Evolutionary conservation across 1,140 invertebrate species (phyloP).

Genomic region (Brachionus rotundiformis): DNA sequence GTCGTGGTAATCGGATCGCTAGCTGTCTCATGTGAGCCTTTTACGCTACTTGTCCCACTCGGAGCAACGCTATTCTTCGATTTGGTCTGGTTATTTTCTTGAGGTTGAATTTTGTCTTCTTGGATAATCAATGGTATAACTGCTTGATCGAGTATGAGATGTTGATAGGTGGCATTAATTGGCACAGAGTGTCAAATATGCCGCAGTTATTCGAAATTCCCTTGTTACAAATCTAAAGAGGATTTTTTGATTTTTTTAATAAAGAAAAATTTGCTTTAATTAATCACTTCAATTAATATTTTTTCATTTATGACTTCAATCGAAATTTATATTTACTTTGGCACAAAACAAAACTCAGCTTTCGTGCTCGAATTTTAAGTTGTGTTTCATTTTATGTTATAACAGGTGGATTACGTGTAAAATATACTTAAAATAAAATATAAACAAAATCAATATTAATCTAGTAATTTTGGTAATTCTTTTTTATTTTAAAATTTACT

Average conservation of each 20-base stretch:
- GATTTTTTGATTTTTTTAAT: not conserved
- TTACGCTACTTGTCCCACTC: not conserved
- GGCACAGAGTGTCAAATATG: not conserved
- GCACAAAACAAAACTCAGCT: constrained; percentile 2
- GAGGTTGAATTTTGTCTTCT: not conserved
- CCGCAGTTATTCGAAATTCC: not conserved
- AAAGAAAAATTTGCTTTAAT: constrained; percentile 12
- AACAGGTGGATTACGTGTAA: constrained; percentile 12
- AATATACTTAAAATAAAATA: not conserved
- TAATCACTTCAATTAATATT: constrained; percentile 16
- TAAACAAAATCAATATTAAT: constrained; percentile 8
- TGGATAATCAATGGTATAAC: not conserved
- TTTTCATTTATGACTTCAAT: constrained; percentile 3
- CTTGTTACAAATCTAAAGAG: not conserved
- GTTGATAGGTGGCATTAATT: not conserved
- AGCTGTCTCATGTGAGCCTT: not conserved
- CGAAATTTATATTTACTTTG: not conserved
- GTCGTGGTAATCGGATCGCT: not conserved
- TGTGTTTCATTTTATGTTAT: constrained; percentile 5
- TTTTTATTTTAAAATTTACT: not conserved
- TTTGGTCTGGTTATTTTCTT: not conserved
- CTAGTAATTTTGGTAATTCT: constrained; percentile 9
- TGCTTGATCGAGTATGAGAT: not conserved
- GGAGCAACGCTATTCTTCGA: not conserved
- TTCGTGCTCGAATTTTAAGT: not conserved